Evolutionary conservation across 2,888 invertebrate species (phyloP).

Genomic region (Itoplectis maculator): DNA sequence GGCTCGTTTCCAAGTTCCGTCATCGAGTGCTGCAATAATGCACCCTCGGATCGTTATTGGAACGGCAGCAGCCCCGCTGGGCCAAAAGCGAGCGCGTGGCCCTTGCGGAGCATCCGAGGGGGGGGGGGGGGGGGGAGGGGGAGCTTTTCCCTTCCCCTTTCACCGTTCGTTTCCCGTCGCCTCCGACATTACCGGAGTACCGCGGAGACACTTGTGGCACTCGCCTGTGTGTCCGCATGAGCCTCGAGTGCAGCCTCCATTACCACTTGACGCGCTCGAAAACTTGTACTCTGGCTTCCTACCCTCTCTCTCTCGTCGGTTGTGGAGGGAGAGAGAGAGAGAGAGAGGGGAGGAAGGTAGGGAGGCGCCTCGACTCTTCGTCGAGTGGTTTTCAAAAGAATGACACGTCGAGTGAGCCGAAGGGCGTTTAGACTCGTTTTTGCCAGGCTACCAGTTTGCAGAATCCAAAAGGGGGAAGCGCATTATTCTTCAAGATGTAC

Average conservation of each 20-base stretch:
- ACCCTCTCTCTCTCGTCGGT: neutral
- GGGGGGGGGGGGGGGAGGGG: too few relatives aligned
- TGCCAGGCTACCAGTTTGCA: slow-evolving; percentile 29
- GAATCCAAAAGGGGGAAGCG: slow-evolving; percentile 41
- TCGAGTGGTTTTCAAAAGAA: slow-evolving; percentile 57
- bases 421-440: slow-evolving; percentile 32
- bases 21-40: slow-evolving; percentile 9
- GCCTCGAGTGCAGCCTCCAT: slow-evolving; percentile 57
- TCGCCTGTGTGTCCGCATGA: slow-evolving; percentile 49
- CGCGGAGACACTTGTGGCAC: slow-evolving; percentile 65
- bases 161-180: slow-evolving; percentile 34
- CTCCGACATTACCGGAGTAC: slow-evolving; percentile 36
- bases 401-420: slow-evolving; percentile 34
- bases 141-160: slow-evolving; percentile 26
- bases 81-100: neutral
- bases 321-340: neutral
- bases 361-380: neutral
- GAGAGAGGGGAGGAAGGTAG: too few relatives aligned
- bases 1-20: slow-evolving; percentile 67
- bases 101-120: neutral
- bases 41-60: slow-evolving; percentile 63
- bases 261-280: slow-evolving; percentile 61
- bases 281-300: slow-evolving; percentile 47
- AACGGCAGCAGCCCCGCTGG: slow-evolving; percentile 42
- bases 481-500: slow-evolving; percentile 20